These are phyloP conservation scores for Erebia aethiops DNA, from an alignment of 2,888 invertebrate genomes.

Conservation along the genomic window DNA sequence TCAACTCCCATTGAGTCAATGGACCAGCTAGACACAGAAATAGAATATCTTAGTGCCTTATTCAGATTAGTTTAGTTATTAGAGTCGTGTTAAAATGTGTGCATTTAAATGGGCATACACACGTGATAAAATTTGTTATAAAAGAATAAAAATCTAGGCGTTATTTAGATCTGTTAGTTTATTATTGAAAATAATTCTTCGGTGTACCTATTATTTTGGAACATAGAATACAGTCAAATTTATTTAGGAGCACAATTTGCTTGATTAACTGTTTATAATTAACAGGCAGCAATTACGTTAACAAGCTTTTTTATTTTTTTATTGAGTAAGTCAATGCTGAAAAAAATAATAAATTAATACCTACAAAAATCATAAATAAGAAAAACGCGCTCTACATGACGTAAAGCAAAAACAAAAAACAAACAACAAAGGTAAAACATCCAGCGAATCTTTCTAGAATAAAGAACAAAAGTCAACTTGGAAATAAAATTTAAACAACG, in stretches of 20 bases:
- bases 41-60: constrained; percentile 19
- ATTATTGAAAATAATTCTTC: too few species aligned
- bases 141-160: not conserved
- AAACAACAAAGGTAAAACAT: constrained; percentile 26
- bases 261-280: not conserved
- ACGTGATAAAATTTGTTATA: not conserved
- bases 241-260: not conserved
- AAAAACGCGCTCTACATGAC: constrained; percentile 4
- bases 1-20: constrained; percentile 90
- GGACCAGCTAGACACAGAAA: constrained; percentile 69
- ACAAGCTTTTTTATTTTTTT: constrained; percentile 3
- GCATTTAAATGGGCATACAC: not conserved
- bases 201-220: too few species aligned
- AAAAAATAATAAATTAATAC: not conserved
- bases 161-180: too few species aligned
- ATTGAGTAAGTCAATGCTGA: not conserved
- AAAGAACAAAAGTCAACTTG: constrained; percentile 53
- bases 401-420: constrained; percentile 12
- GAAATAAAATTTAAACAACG: constrained; percentile 61
- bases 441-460: constrained; percentile 49
- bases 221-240: not conserved
- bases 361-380: not conserved
- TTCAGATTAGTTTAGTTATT: not conserved
- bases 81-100: not conserved
- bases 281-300: constrained; percentile 5